Evolutionary conservation across 2,113 vertebrate species (phyloP), one percentile per base, ranked within the genome.

Genomic region (Microcebus murinus): DNA sequence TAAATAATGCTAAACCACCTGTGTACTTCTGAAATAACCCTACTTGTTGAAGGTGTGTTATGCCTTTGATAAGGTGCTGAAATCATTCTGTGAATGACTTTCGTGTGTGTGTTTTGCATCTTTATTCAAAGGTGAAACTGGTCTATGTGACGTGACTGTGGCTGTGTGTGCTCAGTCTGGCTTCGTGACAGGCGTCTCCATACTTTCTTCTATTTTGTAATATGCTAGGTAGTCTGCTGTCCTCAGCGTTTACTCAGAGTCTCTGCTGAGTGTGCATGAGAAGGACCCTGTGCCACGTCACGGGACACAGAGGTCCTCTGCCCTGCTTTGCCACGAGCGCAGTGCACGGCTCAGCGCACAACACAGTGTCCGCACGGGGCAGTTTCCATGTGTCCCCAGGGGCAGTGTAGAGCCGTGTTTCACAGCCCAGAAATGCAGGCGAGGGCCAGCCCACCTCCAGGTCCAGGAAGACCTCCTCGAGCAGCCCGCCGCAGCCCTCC

Each of bases 381-480:
- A 83, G 84, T 50, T 13, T 36, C 14, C 36, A 31, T 27, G 6
- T 4, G 15, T 6, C 14, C 27, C 15, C 3, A 1, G 65, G 48
- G 50, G 48, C 31, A 73, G 34, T 0, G 23, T 6, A 27, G 48
- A 45, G 1, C 11, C 4, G 8, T 12, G 42, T 1, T 10, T 61
- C 31, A 55, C 52, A 18, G 73, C 50, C n/a, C 31, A 8, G 48
- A 29, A 68, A 45, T 0, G 70, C 39, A 45, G 3, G 2, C 27
- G 27, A 74, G 59, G 80, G n/a, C 70, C 94, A 50, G 80, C 89
- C 97, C 97, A 99, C 99, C 98, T 99, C 99, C 81, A 99, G 98
- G 98, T 99, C 99, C 42, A 99, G 98, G 98, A 99, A 99, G 96
- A 99, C 99, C 98, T 99, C 99, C 91, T 99, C 99, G 89, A 99